These are phyloP conservation scores for Hydra vulgaris DNA, from an alignment of 30 jellyfish, hydroid and myxozoan species.

Conservation along the genomic window DNA sequence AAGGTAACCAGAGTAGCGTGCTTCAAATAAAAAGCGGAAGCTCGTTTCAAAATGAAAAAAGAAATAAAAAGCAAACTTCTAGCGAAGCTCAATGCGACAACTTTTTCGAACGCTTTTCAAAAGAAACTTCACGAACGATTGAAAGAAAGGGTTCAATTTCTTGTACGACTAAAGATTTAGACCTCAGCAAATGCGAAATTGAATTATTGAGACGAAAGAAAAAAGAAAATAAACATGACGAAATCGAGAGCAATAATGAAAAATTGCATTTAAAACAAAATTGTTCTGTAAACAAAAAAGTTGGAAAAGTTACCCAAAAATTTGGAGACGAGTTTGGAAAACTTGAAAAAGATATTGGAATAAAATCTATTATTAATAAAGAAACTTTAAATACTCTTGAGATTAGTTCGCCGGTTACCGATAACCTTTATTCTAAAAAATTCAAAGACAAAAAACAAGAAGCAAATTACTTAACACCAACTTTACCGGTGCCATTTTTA, in stretches of 20 bases:
- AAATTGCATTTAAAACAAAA: not conserved
- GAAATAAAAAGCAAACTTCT: not conserved
- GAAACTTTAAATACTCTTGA: too few species aligned
- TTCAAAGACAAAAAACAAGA: too few species aligned
- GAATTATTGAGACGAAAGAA: not conserved
- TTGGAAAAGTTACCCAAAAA: too few species aligned
- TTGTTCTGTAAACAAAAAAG: too few species aligned
- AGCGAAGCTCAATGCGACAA: not conserved
- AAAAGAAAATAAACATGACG: not conserved
- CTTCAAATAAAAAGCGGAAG: not conserved
- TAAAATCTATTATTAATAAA: too few species aligned
- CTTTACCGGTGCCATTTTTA: too few species aligned
- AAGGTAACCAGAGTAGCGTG: not conserved
- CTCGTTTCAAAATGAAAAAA: too few species aligned
- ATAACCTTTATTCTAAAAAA: too few species aligned
- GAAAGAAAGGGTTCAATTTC: not conserved
- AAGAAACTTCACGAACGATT: not conserved
- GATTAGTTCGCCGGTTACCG: too few species aligned
- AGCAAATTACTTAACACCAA: too few species aligned
- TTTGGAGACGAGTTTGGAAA: too few species aligned
- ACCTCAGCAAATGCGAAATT: not conserved
- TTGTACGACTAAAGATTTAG: not conserved
- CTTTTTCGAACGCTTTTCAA: not conserved
- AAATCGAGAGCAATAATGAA: not conserved
- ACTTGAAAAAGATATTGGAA: too few species aligned